Percentiles rank a stretch among this genome's conserved stretches.
Conservation (phyloP, 2,797 vertebrate genomes). For the Eleutherodactylus coqui region DNA sequence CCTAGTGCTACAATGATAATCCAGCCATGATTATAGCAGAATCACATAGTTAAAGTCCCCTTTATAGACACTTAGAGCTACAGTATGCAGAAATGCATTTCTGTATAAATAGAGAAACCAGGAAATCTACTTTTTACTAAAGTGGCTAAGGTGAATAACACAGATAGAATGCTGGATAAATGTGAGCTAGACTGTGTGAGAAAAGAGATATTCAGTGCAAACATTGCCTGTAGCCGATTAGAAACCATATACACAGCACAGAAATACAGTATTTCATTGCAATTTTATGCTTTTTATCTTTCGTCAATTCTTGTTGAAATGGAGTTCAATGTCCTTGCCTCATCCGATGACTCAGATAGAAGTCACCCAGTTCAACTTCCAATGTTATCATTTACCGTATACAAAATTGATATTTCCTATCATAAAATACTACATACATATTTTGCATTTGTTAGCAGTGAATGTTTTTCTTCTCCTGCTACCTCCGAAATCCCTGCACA, state of each 20-base stretch:
- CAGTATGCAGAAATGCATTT: no score
- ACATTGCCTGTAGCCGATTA: not conserved
- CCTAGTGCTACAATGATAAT: no score
- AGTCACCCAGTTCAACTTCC: not conserved
- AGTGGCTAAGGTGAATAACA: no score
- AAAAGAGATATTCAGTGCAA: not conserved
- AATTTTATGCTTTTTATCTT: not conserved
- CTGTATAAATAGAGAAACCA: no score
- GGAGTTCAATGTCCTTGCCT: not conserved
- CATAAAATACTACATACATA: not conserved
- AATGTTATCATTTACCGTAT: not conserved
- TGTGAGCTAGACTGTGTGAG: not conserved
- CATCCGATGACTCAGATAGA: not conserved
- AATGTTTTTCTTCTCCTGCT: not conserved
- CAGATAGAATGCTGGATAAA: not conserved
- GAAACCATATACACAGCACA: not conserved
- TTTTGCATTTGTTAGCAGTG: not conserved
- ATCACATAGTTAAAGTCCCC: no score
- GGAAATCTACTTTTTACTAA: no score
- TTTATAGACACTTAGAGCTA: no score
- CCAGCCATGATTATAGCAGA: no score
- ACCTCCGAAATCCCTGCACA: conserved; percentile 16
- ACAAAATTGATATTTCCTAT: not conserved
- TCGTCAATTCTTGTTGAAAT: not conserved
- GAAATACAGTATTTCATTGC: not conserved